Base-by-base conservation (phyloP, 1,140 invertebrate genomes). In the Ptiloglossa arizonensis region DNA sequence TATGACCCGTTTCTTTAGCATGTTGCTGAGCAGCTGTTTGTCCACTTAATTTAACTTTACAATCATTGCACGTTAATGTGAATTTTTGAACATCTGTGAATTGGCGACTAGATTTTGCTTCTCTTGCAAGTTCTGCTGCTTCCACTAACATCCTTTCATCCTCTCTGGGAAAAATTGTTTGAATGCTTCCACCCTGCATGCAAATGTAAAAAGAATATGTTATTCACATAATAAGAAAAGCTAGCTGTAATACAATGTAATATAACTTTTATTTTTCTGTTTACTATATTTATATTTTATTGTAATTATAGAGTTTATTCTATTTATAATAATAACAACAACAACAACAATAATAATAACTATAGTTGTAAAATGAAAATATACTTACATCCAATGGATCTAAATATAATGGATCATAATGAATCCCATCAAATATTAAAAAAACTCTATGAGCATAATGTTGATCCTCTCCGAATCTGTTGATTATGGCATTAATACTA, bases 401-500 rank as follows among this genome's bases (percentile, higher is more conserved):
- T 89, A 98, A 93, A 88, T 97, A 96, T 1, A 99, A 91, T 1
- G 98, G 97, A 93, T 99, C 98, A 90, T 99, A 99, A 93, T 99
- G 98, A 75, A 99, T 97, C 27, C 98, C 98, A 93, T 99, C 98
- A 91, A 99, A 99, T 60, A 99, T 94, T 2, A 99, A 93, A 89
- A 99, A 97, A 15, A 98, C 96, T 88, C 98, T 92, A 60, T 97
- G 93, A 24, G 95, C 92, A 89, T 98, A 99, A 86, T 96, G 95
- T 87, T 96, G 95, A 93, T 98, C 97, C 92, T 99, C 98, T 6
- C 98, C 98, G 93, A 99, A 99, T 86, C 96, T 95, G 90, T 98
- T 98, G 44, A 99, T 96, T 74, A 97, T 96, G 38, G 95, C 95
- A 92, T 97, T 97, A 78, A 98, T 95, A 50, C 97, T 98, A 90